phyloP scores from a whole-genome alignment of 1,140 invertebrate species.

The Carcinoscorpius rotundicauda region DNA sequence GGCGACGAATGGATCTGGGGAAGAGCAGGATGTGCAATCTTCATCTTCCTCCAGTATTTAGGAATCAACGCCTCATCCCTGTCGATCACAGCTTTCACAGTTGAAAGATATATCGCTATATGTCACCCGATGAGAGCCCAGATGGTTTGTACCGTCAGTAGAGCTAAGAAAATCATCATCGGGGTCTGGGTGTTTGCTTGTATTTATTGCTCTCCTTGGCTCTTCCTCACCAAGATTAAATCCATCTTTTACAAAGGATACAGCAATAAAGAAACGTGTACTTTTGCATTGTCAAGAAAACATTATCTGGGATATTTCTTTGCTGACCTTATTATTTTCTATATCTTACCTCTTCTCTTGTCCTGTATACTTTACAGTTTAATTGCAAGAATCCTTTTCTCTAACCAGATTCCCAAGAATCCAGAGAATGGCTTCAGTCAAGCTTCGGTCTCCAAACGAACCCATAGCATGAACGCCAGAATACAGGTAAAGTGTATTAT shows the following conservation, averaged over 20 bases:
- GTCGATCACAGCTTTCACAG: constrained; percentile 52
- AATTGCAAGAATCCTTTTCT: constrained; percentile 43
- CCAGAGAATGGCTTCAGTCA: constrained; percentile 7
- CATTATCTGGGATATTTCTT: constrained; percentile 44
- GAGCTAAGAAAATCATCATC: constrained; percentile 45
- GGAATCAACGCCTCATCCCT: constrained; percentile 55
- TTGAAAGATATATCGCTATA: constrained; percentile 47
- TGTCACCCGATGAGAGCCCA: constrained; percentile 46
- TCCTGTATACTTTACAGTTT: constrained; percentile 43
- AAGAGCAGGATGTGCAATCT: constrained; percentile 41
- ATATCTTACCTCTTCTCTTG: constrained; percentile 43
- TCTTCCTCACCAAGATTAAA: constrained; percentile 37
- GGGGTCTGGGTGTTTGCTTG: constrained; percentile 45
- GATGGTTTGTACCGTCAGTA: constrained; percentile 41
- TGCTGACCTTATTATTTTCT: constrained; percentile 47
- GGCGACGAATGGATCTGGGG: constrained; percentile 48
- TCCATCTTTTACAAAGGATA: constrained; percentile 31
- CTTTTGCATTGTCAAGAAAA: constrained; percentile 38
- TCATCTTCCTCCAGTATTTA: constrained; percentile 51
- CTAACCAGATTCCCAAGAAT: constrained; percentile 28
- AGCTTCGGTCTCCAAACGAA: neutral
- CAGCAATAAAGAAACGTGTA: constrained; percentile 35
- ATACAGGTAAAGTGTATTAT: constrained; percentile 28
- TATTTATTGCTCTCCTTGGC: constrained; percentile 41
- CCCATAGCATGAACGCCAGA: constrained; percentile 22